Conservation (phyloP, 2,113 vertebrate genomes). For the Misgurnus anguillicaudatus region DNA sequence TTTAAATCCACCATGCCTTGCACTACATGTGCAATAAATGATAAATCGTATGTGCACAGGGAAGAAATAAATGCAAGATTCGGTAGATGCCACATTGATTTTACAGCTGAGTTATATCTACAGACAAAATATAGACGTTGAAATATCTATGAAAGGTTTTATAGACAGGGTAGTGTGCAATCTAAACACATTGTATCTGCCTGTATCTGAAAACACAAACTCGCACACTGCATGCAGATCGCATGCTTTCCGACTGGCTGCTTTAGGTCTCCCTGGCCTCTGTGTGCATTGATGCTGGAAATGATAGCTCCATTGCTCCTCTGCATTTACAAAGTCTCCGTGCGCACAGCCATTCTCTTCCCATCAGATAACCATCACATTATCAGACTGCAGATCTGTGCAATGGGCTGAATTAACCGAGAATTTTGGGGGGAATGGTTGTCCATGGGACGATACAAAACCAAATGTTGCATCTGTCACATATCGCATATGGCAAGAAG, state of each 20-base stretch:
- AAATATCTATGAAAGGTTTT: not conserved
- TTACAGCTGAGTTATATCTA: constrained; percentile 21
- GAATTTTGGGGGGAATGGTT: not conserved
- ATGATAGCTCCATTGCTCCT: constrained; percentile 62
- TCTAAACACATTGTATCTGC: not conserved
- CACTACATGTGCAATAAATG: constrained; percentile 2
- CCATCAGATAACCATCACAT: constrained; percentile 20
- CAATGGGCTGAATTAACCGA: not conserved
- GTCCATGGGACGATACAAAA: not conserved
- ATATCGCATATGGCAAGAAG: not conserved
- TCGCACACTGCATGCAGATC: constrained; percentile 46
- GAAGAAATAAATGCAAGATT: not conserved
- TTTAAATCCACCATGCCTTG: constrained; percentile 14
- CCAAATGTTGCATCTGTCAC: not conserved
- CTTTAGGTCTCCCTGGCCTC: constrained; percentile 66
- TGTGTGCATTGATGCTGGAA: constrained; percentile 70
- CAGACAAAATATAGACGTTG: not conserved
- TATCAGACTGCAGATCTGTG: constrained; percentile 4
- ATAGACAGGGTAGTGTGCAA: not conserved
- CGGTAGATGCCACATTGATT: constrained; percentile 21
- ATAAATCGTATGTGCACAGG: not conserved
- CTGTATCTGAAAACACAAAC: not conserved
- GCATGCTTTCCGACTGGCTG: constrained; percentile 69
- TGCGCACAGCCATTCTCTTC: constrained; percentile 40
- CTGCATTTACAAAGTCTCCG: constrained; percentile 66